Evolutionary conservation across 2,797 vertebrate genomes (phyloP).

Genomic region (Syngnathus rostellatus): DNA sequence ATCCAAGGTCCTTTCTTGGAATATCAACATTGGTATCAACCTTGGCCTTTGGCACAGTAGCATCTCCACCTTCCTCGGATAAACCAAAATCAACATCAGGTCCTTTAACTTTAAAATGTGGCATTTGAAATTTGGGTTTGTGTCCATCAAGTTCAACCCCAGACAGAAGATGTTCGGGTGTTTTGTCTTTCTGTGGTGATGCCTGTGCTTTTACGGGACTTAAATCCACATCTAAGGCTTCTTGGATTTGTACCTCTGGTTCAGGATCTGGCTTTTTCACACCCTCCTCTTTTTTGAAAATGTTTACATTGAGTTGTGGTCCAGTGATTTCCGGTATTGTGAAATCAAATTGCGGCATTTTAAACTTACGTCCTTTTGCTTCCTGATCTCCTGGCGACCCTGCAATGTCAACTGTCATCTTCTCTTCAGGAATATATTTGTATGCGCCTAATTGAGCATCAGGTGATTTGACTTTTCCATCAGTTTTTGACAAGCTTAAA

Average conservation of each 20-base stretch:
- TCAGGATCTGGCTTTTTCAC: constrained; percentile 18
- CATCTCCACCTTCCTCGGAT: constrained; percentile 16
- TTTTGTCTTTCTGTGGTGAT: constrained; percentile 13
- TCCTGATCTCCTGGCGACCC: background rate
- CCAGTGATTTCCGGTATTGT: constrained; percentile 13
- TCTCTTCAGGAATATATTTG: background rate
- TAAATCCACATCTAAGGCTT: background rate
- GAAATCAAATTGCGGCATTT: background rate
- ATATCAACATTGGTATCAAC: background rate
- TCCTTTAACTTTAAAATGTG: constrained; percentile 14
- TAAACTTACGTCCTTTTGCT: constrained; percentile 15
- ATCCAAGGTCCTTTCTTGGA: background rate
- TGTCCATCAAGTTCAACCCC: background rate
- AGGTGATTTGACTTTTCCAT: constrained; percentile 16
- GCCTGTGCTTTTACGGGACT: background rate
- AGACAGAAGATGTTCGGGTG: background rate
- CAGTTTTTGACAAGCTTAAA: constrained; percentile 21
- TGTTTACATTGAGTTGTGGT: constrained; percentile 23
- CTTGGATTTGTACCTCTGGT: constrained; percentile 2
- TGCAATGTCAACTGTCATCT: background rate
- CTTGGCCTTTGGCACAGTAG: constrained; percentile 14
- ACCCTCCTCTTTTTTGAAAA: constrained; percentile 20
- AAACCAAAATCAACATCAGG: constrained; percentile 24
- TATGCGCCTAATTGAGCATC: constrained; percentile 3
- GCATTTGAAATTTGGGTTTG: background rate